Evolutionary conservation across 1,140 invertebrate species (phyloP), one percentile per base, ranked within the genome.

Genomic region (Brachionus sp.): DNA sequence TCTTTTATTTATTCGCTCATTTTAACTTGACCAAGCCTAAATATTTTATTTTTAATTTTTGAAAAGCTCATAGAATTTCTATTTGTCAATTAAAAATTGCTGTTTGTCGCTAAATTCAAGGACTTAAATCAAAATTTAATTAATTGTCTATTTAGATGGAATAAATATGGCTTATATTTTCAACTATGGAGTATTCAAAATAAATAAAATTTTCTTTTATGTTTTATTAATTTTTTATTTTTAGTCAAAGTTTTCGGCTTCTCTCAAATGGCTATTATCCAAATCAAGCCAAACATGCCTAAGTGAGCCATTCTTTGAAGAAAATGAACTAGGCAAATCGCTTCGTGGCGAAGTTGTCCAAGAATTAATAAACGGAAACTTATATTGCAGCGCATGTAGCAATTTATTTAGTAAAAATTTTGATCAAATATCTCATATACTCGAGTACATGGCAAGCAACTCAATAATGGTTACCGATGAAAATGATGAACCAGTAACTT

Each of bases 111-210:
- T 57, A 57, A 50, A 57, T 57, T 57, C 50, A 57, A 57, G 19
- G 44, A 46, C 19, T 13, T 46, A 75, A 75, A 75, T 46, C 23
- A 75, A 46, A 50, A 29, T 62, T 37, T 78, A 78, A 57, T 77
- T 23, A 33, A 12, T 35, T 37, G 5, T 50, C 0, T 23, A 80
- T 9, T 16, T 16, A 16, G 50, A 62, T 12, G 19, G 12, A 62
- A 33, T 23, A 62, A 57, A 37, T 7, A 80, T 80, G 77, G 77
- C 77, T 57, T 80, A 80, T 66, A 80, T 80, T 10, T 80, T 80
- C 50, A 66, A 80, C 35, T 80, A 66, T 25, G 77, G 77, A 57
- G 77, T 80, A 80, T 62, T 75, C 7, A 44, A 46, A 75, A 19
- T 39, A 10, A 33, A 16, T 23, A 75, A 9, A 44, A 46, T 73